Evolutionary conservation across 2,797 vertebrate species (phyloP).

Genomic region (Cephalopachus bancanus): DNA sequence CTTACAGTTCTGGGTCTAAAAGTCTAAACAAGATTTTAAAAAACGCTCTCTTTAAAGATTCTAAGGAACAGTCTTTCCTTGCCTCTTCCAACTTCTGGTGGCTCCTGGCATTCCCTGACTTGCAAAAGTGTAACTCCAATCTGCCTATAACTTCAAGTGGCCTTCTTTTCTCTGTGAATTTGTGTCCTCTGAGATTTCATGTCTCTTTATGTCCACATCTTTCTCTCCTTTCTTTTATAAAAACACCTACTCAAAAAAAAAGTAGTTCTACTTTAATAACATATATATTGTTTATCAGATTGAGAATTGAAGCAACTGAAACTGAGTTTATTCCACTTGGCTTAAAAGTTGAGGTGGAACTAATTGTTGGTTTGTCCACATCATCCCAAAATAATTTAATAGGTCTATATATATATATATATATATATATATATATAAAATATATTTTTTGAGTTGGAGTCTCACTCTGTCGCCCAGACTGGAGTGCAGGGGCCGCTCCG

Average conservation of each 20-base stretch:
- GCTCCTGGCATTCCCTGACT: background rate
- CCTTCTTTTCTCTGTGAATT: background rate
- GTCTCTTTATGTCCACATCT: background rate
- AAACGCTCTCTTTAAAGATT: background rate
- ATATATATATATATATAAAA: too few species aligned
- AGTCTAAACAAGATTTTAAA: background rate
- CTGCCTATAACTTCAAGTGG: background rate
- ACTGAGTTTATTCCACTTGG: background rate
- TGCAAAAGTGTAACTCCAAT: background rate
- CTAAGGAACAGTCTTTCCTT: background rate
- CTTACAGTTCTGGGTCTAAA: background rate
- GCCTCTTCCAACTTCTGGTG: background rate
- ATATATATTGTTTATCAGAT: background rate
- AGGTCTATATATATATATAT: background rate
- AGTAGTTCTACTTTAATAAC: background rate
- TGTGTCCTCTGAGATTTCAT: background rate
- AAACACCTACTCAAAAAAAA: background rate
- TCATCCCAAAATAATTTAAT: background rate
- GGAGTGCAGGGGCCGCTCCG: too few species aligned
- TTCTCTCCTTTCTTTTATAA: background rate
- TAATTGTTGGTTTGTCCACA: background rate
- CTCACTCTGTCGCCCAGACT: too few species aligned
- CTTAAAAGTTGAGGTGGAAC: background rate
- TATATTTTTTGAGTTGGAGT: too few species aligned
- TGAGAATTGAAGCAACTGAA: background rate